Conservation (phyloP, 1,140 invertebrate species). For the Theocolax elegans region DNA sequence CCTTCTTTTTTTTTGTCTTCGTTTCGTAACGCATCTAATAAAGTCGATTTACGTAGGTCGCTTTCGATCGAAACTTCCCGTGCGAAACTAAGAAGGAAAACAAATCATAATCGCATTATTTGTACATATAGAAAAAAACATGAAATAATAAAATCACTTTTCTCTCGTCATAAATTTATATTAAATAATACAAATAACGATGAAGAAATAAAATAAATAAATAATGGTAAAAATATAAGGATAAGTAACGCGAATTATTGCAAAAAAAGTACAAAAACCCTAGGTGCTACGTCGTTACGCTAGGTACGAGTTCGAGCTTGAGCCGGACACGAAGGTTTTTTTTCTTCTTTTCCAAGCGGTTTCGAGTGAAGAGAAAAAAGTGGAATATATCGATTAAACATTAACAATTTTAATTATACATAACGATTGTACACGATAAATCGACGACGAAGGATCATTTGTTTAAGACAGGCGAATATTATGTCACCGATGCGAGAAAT, state of each 20-base stretch:
- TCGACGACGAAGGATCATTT: background rate
- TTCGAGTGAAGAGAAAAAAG: slow-evolving; percentile 8
- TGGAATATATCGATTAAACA: no score
- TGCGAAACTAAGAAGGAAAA: slow-evolving; percentile 12
- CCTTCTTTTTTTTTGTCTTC: slow-evolving; percentile 28
- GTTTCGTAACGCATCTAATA: slow-evolving; percentile 43
- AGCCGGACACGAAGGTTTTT: slow-evolving; percentile 48
- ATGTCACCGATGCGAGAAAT: no score
- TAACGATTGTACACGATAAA: slow-evolving; percentile 9
- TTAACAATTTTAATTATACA: background rate
- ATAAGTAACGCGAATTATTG: slow-evolving; percentile 64
- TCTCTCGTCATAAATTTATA: slow-evolving; percentile 59
- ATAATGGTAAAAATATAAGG: slow-evolving; percentile 46
- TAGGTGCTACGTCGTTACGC: slow-evolving; percentile 68
- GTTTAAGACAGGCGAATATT: background rate
- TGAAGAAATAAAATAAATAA: background rate
- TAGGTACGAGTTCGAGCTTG: slow-evolving; percentile 58
- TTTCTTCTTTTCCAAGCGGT: slow-evolving; percentile 54
- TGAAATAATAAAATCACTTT: no score
- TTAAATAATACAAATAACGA: slow-evolving; percentile 37
- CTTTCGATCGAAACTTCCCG: slow-evolving; percentile 49
- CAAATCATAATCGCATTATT: slow-evolving; percentile 59
- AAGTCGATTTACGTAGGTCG: slow-evolving; percentile 45
- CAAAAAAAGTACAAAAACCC: slow-evolving; percentile 67
- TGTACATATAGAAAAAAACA: slow-evolving; percentile 41